Conservation (phyloP, 2,888 invertebrate species). For the Lypha dubia region DNA sequence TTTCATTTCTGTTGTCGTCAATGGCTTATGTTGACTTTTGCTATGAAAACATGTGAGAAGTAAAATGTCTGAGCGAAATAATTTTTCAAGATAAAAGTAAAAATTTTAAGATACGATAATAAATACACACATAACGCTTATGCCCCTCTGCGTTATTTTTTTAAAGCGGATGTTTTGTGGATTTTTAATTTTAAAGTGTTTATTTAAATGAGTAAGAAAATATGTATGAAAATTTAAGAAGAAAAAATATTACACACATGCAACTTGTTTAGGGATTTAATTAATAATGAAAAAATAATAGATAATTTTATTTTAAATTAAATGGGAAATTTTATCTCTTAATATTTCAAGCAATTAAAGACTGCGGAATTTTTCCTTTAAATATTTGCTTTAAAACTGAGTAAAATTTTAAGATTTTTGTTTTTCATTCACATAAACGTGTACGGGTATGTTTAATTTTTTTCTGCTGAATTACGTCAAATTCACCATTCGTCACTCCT, state of each 20-base stretch:
- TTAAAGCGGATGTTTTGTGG: conserved; percentile 63
- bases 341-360: conserved; percentile 9
- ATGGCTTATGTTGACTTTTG: conserved; percentile 51
- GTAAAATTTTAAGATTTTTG: no score
- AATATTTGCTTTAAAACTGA: neutral
- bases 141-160: conserved; percentile 11
- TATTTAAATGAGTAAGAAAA: conserved; percentile 41
- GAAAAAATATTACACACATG: neutral
- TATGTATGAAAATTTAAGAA: neutral
- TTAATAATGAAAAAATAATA: neutral
- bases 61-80: conserved; percentile 36
- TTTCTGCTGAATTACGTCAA: conserved; percentile 44
- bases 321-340: conserved; percentile 5
- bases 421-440: neutral
- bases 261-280: conserved; percentile 6
- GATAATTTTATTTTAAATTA: neutral
- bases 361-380: neutral
- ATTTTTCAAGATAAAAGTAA: conserved; percentile 42
- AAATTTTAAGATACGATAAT: conserved; percentile 17
- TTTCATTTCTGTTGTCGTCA: conserved; percentile 47
- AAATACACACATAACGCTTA: conserved; percentile 6
- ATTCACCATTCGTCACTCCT: conserved; percentile 54
- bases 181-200: conserved; percentile 69
- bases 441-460: conserved; percentile 24
- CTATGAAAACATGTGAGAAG: conserved; percentile 41